Evolutionary conservation across 1,140 invertebrate species (phyloP).

Genomic region (Drosophila nannoptera): DNA sequence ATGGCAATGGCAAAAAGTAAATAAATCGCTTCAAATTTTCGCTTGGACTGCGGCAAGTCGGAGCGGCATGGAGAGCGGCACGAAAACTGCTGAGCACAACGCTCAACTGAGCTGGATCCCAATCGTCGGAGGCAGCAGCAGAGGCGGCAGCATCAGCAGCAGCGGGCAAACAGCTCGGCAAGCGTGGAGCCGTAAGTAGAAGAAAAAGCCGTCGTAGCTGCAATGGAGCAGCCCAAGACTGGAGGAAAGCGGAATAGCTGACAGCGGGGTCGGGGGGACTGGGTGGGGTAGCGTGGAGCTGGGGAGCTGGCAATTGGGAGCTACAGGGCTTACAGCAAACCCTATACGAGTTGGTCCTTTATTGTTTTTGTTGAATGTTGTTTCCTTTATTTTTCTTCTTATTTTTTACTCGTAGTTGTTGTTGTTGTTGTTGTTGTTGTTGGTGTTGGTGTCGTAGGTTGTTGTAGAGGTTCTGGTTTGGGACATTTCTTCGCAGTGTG

Average conservation of each 20-base stretch:
- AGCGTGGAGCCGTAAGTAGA: constrained; percentile 48
- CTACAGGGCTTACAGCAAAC: constrained; percentile 8
- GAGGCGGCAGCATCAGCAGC: constrained; percentile 7
- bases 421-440: constrained; percentile 26
- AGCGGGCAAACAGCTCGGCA: too few relatives aligned
- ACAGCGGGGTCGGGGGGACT: too few relatives aligned
- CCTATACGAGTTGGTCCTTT: constrained; percentile 24
- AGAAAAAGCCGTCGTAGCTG: constrained; percentile 43
- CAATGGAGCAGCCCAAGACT: constrained; percentile 15
- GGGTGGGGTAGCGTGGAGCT: not conserved
- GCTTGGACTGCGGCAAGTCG: constrained; percentile 61
- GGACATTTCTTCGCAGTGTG: constrained; percentile 67
- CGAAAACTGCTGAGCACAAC: constrained; percentile 72
- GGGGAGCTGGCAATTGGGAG: not conserved
- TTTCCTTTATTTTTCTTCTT: constrained; percentile 19
- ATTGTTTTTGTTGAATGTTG: constrained; percentile 42
- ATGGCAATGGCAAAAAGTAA: constrained; percentile 70
- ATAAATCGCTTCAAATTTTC: constrained; percentile 77
- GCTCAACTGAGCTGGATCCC: constrained; percentile 33
- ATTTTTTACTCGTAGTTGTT: constrained; percentile 16
- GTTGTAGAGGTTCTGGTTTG: constrained; percentile 45
- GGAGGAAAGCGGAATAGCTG: not conserved
- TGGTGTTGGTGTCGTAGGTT: constrained; percentile 46
- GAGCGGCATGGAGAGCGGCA: constrained; percentile 24
- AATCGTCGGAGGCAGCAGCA: constrained; percentile 13